A percentile compares a stretch with the other conserved stretches of the same genome.
These are phyloP conservation scores for Chionis minor DNA, from an alignment of 2,113 vertebrate species.

Conservation along the genomic window DNA sequence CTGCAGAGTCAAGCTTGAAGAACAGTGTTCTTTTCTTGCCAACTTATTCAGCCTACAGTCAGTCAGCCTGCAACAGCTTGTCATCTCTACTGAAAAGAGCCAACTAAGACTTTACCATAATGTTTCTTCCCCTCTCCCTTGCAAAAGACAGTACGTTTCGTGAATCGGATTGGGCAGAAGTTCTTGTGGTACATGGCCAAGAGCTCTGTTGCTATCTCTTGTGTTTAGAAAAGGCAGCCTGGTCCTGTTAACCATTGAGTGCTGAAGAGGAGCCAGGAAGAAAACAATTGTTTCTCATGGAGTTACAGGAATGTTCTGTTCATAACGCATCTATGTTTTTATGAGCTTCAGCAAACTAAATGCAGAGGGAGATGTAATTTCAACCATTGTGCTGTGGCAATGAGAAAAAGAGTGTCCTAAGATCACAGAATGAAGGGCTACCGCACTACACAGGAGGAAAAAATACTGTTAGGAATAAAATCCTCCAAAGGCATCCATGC, in stretches of 20 bases:
- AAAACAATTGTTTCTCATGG: neutral
- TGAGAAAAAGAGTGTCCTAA: neutral
- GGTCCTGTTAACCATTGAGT: neutral
- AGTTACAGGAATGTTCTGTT: neutral
- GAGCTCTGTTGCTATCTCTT: neutral
- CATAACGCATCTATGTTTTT: rapidly evolving
- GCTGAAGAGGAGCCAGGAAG: conserved; percentile 23
- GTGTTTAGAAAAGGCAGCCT: neutral
- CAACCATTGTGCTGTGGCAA: neutral
- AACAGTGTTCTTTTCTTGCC: conserved; percentile 21
- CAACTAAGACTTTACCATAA: neutral
- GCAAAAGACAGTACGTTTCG: neutral
- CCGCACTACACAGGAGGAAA: neutral
- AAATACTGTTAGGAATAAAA: neutral
- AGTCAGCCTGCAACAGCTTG: conserved; percentile 27
- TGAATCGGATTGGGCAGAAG: conserved; percentile 5
- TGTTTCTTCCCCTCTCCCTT: neutral
- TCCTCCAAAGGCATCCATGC: neutral
- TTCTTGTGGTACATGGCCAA: neutral
- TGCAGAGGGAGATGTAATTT: neutral
- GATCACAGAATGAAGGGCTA: neutral
- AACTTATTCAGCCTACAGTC: conserved; percentile 24
- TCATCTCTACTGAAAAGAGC: neutral
- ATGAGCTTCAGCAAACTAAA: neutral
- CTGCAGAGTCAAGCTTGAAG: neutral